Percentiles rank a stretch among this genome's conserved stretches.
phyloP scores from a whole-genome alignment of 1,140 invertebrate species.

The Diorhabda sublineata region DNA sequence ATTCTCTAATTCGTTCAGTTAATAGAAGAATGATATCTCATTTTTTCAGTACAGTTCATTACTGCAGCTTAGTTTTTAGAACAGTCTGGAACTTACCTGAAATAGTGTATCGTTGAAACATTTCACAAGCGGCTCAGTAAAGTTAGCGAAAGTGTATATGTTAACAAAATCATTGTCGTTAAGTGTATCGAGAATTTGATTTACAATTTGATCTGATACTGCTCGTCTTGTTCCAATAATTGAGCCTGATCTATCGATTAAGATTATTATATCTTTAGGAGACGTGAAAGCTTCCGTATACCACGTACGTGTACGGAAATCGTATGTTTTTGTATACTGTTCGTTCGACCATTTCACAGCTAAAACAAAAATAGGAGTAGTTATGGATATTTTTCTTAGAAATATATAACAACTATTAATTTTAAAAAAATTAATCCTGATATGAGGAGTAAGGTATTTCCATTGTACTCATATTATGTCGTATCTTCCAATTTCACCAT shows the following conservation, averaged over 20 bases:
- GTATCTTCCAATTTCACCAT: no score
- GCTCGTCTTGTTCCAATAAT: conserved; percentile 92
- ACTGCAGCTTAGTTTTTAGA: no score
- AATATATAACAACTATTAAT: no score
- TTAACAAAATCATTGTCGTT: conserved; percentile 99
- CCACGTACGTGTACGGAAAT: conserved; percentile 84
- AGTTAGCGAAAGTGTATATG: conserved; percentile 81
- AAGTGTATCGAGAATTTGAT: conserved; percentile 93
- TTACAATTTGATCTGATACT: conserved; percentile 91
- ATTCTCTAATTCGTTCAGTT: no score
- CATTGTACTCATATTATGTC: no score
- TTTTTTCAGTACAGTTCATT: no score
- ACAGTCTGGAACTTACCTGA: conserved; percentile 53
- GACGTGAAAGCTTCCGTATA: conserved; percentile 96
- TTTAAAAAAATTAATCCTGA: no score
- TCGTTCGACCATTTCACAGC: conserved; percentile 67
- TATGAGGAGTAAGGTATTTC: no score
- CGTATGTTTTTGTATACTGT: conserved; percentile 77
- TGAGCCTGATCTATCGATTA: conserved; percentile 93
- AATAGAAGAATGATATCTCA: no score
- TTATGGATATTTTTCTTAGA: no score
- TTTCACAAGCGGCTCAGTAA: conserved; percentile 69
- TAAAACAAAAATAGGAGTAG: conserved; percentile 30
- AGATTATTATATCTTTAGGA: conserved; percentile 93
- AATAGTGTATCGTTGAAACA: conserved; percentile 86